Base-by-base conservation (phyloP, 2,113 vertebrate species). In the Aspidoscelis tigris region DNA sequence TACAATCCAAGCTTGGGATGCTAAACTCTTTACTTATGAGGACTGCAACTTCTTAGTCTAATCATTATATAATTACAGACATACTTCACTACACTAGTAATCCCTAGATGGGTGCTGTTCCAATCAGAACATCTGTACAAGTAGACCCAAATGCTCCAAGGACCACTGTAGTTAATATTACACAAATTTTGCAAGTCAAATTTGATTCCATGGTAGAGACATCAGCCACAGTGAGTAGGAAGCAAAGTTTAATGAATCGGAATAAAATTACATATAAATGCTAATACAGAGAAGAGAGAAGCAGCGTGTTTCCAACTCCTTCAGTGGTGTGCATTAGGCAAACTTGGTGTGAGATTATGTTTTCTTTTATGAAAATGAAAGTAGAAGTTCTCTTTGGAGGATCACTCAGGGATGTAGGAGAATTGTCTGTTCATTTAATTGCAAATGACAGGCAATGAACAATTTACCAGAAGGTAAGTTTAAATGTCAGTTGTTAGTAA, bases 401-500 rank as follows among this genome's bases (percentile, higher is more conserved):
- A 86, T 78, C n/a, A 78, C 78, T 86, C 80, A 73, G 43, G 65
- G 70, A 33, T 1, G 0, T 26, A 4, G 10, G 0, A 0, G 22
- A 21, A 66, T 53, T 86, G 66, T 82, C 43, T 83, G 53, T 20
- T n/a, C 41, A 61, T 68, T 85, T 79, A 74, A 55, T 79, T 80
- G 20, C 0, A 1, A 72, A 50, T 68, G 55, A 55, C 12, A 79
- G 39, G 76, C 61, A 78, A 44, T 44, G 69, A 83, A 4, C 66
- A 83, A 16, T 3, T 3, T 22, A 61, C 84, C 53, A 14, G 1
- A 2, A 44, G 39, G 69, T 71, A 75, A 76, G 39, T 2, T 53
- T 41, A 82, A 86, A 82, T 78, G 58, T 82, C 12, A 1, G 78
- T 10, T 86, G 44, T 76, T 53, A 80, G 12, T 71, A 84, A 80